Conservation (phyloP, 2,888 invertebrate species). For the Siphlonurus alternatus region DNA sequence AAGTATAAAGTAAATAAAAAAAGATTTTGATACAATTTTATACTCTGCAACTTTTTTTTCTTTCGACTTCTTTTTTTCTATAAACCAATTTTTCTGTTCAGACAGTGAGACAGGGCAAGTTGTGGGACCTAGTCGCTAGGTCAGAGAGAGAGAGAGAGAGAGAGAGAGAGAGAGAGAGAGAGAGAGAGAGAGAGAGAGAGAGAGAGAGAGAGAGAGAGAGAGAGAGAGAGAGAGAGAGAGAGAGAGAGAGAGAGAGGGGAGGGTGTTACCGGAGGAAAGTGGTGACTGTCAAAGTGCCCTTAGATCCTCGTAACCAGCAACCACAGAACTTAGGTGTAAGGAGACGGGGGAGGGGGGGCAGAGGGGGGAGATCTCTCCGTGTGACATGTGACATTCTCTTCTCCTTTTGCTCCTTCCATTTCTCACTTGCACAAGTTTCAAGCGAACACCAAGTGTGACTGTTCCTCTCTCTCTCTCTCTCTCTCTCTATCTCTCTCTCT, state of each 20-base stretch:
- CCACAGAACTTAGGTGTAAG: not conserved
- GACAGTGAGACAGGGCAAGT: not conserved
- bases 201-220: not conserved
- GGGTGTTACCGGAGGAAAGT: slow-evolving; percentile 5
- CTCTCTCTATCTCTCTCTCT: too few relatives aligned
- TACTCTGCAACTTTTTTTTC: not conserved
- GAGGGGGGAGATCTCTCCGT: not conserved
- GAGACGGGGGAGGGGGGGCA: not conserved
- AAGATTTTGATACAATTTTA: not conserved
- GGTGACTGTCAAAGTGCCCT: not conserved
- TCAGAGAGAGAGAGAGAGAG: not conserved
- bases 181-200: not conserved
- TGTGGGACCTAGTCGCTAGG: not conserved
- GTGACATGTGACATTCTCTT: not conserved
- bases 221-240: not conserved
- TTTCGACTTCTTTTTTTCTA: not conserved
- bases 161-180: not conserved
- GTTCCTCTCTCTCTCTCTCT: not conserved
- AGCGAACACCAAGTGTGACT: not conserved
- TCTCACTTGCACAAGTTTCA: not conserved
- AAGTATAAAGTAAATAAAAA: not conserved
- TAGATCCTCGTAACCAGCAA: not conserved
- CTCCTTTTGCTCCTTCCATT: not conserved
- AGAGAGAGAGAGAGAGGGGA: not conserved
- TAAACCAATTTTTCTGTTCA: not conserved